A percentile compares a stretch with the other conserved stretches of the same genome.
Evolutionary conservation across 2,113 vertebrate species (phyloP).

Genomic region (Neogobius melanostomus): DNA sequence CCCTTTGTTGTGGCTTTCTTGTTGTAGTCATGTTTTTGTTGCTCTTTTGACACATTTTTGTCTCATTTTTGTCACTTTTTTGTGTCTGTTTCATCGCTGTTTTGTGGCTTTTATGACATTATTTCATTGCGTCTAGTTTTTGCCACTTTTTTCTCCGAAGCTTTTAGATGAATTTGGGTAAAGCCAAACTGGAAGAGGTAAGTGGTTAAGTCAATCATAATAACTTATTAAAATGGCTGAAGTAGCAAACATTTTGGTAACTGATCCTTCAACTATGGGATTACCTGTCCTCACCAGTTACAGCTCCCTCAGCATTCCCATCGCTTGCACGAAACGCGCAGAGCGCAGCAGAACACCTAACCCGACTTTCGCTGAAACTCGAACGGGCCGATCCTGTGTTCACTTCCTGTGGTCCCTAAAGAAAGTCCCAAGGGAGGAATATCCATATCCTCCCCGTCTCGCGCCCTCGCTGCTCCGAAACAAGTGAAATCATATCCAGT

Average conservation of each 20-base stretch:
- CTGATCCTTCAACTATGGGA: background rate
- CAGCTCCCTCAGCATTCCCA: constrained; percentile 12
- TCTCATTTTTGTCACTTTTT: background rate
- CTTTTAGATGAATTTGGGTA: too few relatives aligned
- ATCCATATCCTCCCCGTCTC: background rate
- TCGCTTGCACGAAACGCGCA: constrained; percentile 17
- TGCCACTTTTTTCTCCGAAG: too few relatives aligned
- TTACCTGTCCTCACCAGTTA: constrained; percentile 9
- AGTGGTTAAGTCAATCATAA: too few relatives aligned
- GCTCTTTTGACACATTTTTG: too few relatives aligned
- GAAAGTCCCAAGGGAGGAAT: constrained; percentile 28
- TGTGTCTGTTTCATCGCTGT: background rate
- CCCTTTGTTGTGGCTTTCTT: too few relatives aligned
- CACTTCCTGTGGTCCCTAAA: constrained; percentile 10
- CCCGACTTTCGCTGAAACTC: constrained; percentile 45
- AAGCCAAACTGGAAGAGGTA: too few relatives aligned
- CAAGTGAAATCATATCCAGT: constrained; percentile 34
- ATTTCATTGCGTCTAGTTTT: too few relatives aligned
- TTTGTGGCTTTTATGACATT: background rate
- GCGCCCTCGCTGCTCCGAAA: background rate
- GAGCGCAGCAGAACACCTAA: constrained; percentile 1
- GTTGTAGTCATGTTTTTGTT: too few relatives aligned
- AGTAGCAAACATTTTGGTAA: too few relatives aligned
- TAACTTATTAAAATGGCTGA: too few relatives aligned
- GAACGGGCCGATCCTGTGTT: constrained; percentile 43